Evolutionary conservation across 2,888 invertebrate genomes (phyloP), one percentile per base, ranked within the genome.

Genomic region (Prosopocoilus inquinatus): DNA sequence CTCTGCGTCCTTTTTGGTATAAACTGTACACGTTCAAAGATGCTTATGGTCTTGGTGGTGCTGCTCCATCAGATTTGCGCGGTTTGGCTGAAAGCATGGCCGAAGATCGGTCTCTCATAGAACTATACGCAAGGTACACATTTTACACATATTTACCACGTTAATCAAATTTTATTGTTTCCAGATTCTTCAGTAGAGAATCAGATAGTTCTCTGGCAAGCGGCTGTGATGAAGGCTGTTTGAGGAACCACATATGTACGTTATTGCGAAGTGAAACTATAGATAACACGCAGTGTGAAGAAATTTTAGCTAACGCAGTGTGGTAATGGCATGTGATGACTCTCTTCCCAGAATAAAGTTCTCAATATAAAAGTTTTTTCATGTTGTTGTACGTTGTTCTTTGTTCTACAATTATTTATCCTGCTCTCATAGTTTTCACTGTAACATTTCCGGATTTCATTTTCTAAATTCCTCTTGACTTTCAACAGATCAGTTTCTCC

Each of bases 251-350:
- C 36, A 4, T 86, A 1, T 86, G 85, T 65, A 77, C 75, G 64
- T 77, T 80, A 41, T 80, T 84, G 9, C 78, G 80, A 0, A 79
- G 82, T 16, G 80, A 81, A 13, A 67, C 80, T 33, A 79, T 79
- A 72, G 78, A 82, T 45, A 66, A 53, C n/a, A 63, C 56, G 20
- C 68, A 73, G 44, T 77, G 76, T 60, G 56, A 73, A 2, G 47
- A 48, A 50, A 20, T 58, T 9, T 51, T 43, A 9, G 48, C 39
- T 44, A n/a, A 12, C 11, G 50, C 20, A 28, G 20, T 28, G 4
- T 28, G 20, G 20, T 28, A 28, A 28, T 28, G 20, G 7, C 20
- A 28, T 28, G 20, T 28, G 4, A 3, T 7, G 3, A 3, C 1
- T 28, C 7, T 28, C 20, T 28, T 28, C 7, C 20, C 20, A 28